Base-by-base conservation (phyloP, 2,797 vertebrate genomes). In the Rachycentron canadum region DNA sequence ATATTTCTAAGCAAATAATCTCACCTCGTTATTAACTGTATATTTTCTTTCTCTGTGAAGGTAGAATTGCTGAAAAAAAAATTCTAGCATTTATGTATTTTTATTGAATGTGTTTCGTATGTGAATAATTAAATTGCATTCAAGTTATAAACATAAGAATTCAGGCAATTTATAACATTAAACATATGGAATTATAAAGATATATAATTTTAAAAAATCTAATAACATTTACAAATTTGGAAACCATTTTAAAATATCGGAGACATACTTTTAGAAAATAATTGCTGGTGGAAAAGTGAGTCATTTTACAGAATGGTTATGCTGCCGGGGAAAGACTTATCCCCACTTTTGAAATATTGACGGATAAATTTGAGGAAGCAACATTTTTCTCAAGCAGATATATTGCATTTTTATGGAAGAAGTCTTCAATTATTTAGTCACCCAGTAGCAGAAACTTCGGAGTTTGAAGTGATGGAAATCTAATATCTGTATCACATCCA, bases 401-500 rank as follows among this genome's bases (percentile, higher is more conserved):
- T 86, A 91, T 93, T 87, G 75, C 56, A 62, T 72, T 81, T 85
- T 78, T 83, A 79, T 85, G 71, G 82, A 30, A 65, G 63, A 85
- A 69, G 88, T 76, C 83, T 77, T 90, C 79, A 94, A 92, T 90
- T 92, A 91, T 93, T 93, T 77, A 93, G 88, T 86, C 83, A 83
- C 83, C 90, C 86, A 68, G 78, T 92, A 85, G 92, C 88, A 84
- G 82, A 90, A 85, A 75, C 73, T 82, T 88, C 62, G 52, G 83
- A 88, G 85, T 85, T 52, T 84, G 82, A 90, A 88, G 82, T 88
- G 85, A 91, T 92, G 88, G 83, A 92, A 93, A 93, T 92, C 89
- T 94, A 94, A 95, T 94, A 93, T 93, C 87, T 90, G 83, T 90
- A 89, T 79, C 81, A 82, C 88, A 92, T 93, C 88, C 87, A 92